Evolutionary conservation across 2,888 invertebrate genomes (phyloP).

Genomic region (Cephonodes hylas): DNA sequence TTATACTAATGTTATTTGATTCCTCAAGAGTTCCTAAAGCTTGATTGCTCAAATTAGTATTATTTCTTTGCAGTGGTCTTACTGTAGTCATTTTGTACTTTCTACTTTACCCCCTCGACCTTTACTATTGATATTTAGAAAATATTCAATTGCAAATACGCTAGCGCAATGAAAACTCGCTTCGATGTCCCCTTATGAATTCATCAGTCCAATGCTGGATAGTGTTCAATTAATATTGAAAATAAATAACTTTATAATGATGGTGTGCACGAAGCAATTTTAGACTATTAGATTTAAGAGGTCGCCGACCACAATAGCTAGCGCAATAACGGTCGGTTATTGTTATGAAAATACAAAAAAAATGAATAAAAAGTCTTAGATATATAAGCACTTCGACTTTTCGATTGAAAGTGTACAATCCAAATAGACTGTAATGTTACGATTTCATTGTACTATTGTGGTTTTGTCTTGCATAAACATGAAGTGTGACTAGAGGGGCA

Average conservation of each 20-base stretch:
- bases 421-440: slow-evolving; percentile 74
- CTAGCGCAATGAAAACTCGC: slow-evolving; percentile 19
- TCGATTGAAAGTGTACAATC: slow-evolving; percentile 75
- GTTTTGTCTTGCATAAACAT: slow-evolving; percentile 27
- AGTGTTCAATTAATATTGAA: slow-evolving; percentile 46
- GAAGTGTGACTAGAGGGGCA: not conserved
- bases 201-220: slow-evolving; percentile 35
- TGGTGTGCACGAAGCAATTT: slow-evolving; percentile 60
- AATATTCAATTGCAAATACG: not conserved
- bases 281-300: slow-evolving; percentile 46
- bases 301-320: slow-evolving; percentile 52
- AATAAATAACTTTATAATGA: slow-evolving; percentile 27
- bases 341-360: slow-evolving; percentile 28
- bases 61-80: not conserved
- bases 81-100: not conserved
- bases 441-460: slow-evolving; percentile 51
- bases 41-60: not conserved
- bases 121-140: not conserved
- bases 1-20: not conserved
- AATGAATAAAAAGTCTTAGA: slow-evolving; percentile 6
- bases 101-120: not conserved
- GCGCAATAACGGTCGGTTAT: slow-evolving; percentile 58
- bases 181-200: slow-evolving; percentile 13
- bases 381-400: slow-evolving; percentile 68
- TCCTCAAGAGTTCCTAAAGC: slow-evolving; percentile 4